A percentile compares a stretch with the other conserved stretches of the same genome.
Evolutionary conservation across 2,888 invertebrate species (phyloP).

Genomic region (Andrena bicolor): DNA sequence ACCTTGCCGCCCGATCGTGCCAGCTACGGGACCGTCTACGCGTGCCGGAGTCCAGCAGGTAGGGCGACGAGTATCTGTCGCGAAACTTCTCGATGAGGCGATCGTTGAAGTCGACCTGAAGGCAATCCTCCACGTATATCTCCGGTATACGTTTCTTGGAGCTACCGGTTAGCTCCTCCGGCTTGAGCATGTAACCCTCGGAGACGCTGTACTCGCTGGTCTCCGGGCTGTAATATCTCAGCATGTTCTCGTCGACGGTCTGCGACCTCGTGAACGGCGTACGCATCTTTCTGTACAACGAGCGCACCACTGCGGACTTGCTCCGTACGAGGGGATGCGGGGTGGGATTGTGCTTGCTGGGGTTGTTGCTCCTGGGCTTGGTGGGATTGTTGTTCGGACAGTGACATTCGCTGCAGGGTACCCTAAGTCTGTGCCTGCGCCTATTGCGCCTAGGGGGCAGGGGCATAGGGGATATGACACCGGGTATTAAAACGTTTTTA

Average conservation of each 20-base stretch:
- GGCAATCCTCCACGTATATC: constrained; percentile 82
- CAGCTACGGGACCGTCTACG: constrained; percentile 73
- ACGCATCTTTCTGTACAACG: constrained; percentile 84
- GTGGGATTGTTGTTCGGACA: constrained; percentile 80
- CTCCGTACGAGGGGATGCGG: constrained; percentile 84
- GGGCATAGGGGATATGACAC: constrained; percentile 84
- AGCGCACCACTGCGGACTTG: constrained; percentile 85
- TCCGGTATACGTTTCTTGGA: constrained; percentile 79
- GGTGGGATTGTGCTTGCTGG: constrained; percentile 77
- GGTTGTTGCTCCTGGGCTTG: constrained; percentile 78
- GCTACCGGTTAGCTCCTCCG: constrained; percentile 71
- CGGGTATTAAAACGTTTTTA: constrained; percentile 85
- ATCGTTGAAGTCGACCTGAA: constrained; percentile 79
- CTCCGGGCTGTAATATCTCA: constrained; percentile 82
- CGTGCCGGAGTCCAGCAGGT: constrained; percentile 58
- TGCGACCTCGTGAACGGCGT: constrained; percentile 84
- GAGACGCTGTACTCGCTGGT: constrained; percentile 82
- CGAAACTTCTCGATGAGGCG: constrained; percentile 79
- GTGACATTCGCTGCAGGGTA: constrained; percentile 84
- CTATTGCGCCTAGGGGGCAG: constrained; percentile 84
- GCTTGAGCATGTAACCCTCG: constrained; percentile 79
- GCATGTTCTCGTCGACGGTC: constrained; percentile 83
- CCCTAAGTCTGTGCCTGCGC: constrained; percentile 85
- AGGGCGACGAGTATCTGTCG: constrained; percentile 66
- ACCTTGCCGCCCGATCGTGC: constrained; percentile 70